Evolutionary conservation across 2,888 invertebrate genomes (phyloP).

Genomic region (Gastrophysa polygoni): DNA sequence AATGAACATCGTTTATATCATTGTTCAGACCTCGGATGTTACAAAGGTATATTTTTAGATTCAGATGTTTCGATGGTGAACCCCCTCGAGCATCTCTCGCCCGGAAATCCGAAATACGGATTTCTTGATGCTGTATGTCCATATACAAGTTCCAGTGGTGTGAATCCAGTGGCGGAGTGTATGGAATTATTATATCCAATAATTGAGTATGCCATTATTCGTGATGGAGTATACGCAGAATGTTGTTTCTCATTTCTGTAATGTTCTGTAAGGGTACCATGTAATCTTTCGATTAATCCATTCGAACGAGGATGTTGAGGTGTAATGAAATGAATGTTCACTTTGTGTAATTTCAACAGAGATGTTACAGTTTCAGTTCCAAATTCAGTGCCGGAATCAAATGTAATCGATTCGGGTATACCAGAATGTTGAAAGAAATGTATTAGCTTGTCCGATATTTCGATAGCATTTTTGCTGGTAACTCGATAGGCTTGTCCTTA

Average conservation of each 20-base stretch:
- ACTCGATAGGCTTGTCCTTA: neutral
- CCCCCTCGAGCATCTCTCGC: too few species aligned
- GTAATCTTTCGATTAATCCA: constrained; percentile 5
- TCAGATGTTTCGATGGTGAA: too few species aligned
- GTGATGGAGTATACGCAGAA: neutral
- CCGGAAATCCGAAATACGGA: too few species aligned
- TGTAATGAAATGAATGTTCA: neutral
- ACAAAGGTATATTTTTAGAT: too few species aligned
- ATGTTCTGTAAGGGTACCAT: constrained; percentile 6
- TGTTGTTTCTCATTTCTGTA: neutral
- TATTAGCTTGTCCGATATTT: neutral
- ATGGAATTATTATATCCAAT: neutral
- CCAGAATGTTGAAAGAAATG: neutral
- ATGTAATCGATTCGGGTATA: neutral
- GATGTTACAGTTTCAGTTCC: neutral
- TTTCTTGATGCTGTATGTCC: neutral
- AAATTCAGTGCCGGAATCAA: neutral
- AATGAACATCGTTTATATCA: too few species aligned
- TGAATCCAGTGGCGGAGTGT: neutral
- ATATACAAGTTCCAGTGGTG: neutral
- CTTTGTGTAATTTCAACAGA: neutral
- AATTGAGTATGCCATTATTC: neutral
- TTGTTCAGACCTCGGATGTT: too few species aligned
- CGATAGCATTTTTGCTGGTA: neutral
- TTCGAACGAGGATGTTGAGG: neutral